Evolutionary conservation across 2,797 vertebrate genomes (phyloP).

Genomic region (Holocentrus rufus): DNA sequence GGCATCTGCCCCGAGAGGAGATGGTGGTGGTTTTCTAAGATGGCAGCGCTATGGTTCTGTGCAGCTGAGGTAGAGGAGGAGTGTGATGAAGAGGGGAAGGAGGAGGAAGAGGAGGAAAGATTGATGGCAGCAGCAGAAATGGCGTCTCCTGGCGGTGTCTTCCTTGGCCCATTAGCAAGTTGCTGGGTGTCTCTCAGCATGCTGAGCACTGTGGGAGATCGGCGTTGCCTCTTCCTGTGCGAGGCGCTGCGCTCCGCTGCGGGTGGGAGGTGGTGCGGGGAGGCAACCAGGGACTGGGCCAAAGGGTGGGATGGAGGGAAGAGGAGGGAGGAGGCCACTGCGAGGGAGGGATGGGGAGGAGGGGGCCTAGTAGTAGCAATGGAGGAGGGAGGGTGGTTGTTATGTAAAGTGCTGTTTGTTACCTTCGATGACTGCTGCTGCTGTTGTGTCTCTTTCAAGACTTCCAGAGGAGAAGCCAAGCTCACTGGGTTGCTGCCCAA

Average conservation of each 20-base stretch:
- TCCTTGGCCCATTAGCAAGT: constrained; percentile 67
- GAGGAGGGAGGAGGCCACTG: constrained; percentile 75
- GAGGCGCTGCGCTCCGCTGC: constrained; percentile 70
- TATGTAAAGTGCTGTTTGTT: constrained; percentile 94
- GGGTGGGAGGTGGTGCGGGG: constrained; percentile 66
- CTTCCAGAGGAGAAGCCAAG: constrained; percentile 64
- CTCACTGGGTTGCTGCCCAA: constrained; percentile 55
- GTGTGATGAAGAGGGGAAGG: constrained; percentile 59
- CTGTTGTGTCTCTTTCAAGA: constrained; percentile 77
- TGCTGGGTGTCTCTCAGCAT: constrained; percentile 82
- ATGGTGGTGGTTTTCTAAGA: constrained; percentile 76
- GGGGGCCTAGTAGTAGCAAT: constrained; percentile 68
- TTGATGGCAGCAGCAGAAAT: constrained; percentile 71
- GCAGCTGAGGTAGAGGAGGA: constrained; percentile 77
- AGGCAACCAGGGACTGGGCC: constrained; percentile 71
- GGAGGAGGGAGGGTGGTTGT: constrained; percentile 77
- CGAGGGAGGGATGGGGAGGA: constrained; percentile 70
- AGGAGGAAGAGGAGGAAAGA: constrained; percentile 71
- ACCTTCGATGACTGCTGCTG: constrained; percentile 81
- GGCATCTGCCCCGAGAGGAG: constrained; percentile 59
- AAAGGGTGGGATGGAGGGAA: constrained; percentile 74
- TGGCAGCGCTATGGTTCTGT: constrained; percentile 68
- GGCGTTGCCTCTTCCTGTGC: constrained; percentile 82
- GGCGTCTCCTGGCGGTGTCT: constrained; percentile 68
- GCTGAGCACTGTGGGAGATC: constrained; percentile 85